phyloP scores from a whole-genome alignment of 2,888 invertebrate genomes.

The Magallana nippona region DNA sequence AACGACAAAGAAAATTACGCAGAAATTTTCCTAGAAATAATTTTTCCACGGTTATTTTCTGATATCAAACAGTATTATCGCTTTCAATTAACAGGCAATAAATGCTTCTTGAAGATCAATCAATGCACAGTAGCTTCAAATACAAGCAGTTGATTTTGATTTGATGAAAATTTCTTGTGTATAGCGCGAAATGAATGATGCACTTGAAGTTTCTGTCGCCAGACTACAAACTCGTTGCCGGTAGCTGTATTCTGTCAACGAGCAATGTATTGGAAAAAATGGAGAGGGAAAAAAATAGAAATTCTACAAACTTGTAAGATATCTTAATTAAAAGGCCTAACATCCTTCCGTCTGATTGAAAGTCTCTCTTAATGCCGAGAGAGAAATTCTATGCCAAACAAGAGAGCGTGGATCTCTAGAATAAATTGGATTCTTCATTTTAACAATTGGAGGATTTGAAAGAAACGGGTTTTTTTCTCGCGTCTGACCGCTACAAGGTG shows the following conservation, averaged over 20 bases:
- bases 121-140: not conserved
- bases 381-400: conserved; percentile 1
- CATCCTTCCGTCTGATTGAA: conserved; percentile 16
- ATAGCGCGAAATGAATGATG: not conserved
- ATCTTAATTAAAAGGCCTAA: conserved; percentile 18
- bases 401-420: conserved; percentile 12
- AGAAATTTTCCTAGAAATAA: not conserved
- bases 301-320: conserved; percentile 13
- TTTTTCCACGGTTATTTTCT: not conserved
- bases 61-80: conserved; percentile 12
- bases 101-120: conserved; percentile 16
- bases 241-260: conserved; percentile 1
- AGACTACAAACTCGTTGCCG: not conserved
- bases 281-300: not conserved
- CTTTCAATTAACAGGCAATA: conserved; percentile 19
- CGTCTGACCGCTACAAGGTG: conserved; percentile 4
- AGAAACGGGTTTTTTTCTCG: not conserved
- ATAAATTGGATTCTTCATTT: conserved; percentile 30
- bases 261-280: not conserved
- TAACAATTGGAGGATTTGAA: conserved; percentile 11
- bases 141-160: not conserved
- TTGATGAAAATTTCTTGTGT: not conserved
- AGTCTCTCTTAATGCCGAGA: not conserved
- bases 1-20: not conserved
- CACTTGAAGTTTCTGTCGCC: conserved; percentile 1